Evolutionary conservation across 2,888 invertebrate genomes (phyloP).

Genomic region (Agapostemon virescens): DNA sequence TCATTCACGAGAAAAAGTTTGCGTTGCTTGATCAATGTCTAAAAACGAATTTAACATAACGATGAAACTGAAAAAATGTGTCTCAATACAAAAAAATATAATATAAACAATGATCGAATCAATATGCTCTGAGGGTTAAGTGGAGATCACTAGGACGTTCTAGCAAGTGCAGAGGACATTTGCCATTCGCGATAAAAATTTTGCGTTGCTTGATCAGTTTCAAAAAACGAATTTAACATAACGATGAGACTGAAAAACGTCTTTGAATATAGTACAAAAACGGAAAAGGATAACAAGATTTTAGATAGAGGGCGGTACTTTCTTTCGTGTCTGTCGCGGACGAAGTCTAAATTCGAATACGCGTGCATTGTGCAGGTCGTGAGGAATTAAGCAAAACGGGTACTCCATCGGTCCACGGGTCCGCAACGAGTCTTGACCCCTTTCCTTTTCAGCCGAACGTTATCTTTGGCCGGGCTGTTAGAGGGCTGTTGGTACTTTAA

Average conservation of each 20-base stretch:
- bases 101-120: too few relatives aligned
- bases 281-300: too few relatives aligned
- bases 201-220: neutral
- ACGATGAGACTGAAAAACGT: too few relatives aligned
- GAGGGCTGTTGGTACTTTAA: conserved; percentile 13
- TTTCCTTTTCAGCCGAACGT: neutral
- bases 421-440: conserved; percentile 7
- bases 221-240: neutral
- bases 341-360: neutral
- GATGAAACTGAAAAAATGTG: too few relatives aligned
- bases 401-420: neutral
- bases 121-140: too few relatives aligned
- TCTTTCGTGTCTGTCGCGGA: neutral
- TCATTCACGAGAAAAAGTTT: too few relatives aligned
- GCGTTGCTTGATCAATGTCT: neutral
- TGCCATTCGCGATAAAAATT: too few relatives aligned
- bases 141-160: too few relatives aligned
- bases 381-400: neutral
- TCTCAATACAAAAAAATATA: too few relatives aligned
- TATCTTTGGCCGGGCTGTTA: conserved; percentile 9
- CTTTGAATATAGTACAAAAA: too few relatives aligned
- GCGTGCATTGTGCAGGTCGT: neutral
- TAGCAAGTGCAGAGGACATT: too few relatives aligned
- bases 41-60: neutral
- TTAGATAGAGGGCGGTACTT: neutral